These are phyloP conservation scores for Odocoileus virginianus DNA, from an alignment of 2,113 vertebrate genomes.

Conservation along the genomic window DNA sequence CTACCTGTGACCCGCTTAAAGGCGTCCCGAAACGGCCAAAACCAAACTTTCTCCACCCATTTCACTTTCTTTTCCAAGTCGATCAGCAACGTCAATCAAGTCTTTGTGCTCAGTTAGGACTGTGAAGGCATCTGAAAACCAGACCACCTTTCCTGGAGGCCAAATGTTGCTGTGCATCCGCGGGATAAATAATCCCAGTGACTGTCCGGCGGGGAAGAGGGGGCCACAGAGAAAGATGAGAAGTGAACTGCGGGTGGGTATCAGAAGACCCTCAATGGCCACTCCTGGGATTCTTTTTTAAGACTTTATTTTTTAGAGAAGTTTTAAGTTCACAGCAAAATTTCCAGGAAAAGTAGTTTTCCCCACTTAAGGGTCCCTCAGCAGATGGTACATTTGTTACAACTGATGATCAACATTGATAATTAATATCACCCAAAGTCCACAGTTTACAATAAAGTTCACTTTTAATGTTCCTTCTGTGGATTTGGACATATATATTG, in stretches of 20 bases:
- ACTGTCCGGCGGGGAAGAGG: not conserved
- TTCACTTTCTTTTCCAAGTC: not conserved
- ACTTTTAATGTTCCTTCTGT: no score
- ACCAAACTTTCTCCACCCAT: not conserved
- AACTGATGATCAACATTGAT: not conserved
- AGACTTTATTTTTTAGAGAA: not conserved
- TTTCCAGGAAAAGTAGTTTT: not conserved
- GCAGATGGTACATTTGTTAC: no score
- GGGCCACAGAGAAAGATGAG: not conserved
- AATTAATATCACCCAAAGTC: rapidly evolving
- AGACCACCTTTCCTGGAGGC: not conserved
- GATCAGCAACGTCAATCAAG: not conserved
- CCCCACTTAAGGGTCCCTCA: not conserved
- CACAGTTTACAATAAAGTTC: not conserved
- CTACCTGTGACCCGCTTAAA: not conserved
- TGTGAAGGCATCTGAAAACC: not conserved
- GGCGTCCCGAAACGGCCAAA: not conserved
- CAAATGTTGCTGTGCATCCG: rapidly evolving
- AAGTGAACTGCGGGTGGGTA: not conserved
- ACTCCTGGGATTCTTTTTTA: not conserved
- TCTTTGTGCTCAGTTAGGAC: not conserved
- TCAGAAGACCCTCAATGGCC: not conserved
- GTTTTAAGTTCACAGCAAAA: not conserved
- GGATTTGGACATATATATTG: not conserved
- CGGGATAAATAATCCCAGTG: not conserved